These are phyloP conservation scores for Micromys minutus DNA, from an alignment of 2,113 vertebrate species.

Conservation along the genomic window DNA sequence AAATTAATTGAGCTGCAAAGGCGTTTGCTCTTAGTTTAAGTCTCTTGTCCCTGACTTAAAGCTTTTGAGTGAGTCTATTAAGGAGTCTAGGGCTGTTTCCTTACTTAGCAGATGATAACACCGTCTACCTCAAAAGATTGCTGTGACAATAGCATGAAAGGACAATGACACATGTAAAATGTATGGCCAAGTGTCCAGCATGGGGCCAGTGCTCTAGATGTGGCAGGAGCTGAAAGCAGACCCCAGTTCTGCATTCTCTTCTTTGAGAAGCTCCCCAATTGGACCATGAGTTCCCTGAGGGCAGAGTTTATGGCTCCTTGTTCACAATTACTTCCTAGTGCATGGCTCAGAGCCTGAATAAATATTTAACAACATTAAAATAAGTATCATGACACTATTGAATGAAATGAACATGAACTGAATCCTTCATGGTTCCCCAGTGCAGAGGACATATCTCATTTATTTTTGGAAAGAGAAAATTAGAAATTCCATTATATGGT, in stretches of 20 bases:
- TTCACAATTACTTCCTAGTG: neutral
- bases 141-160: neutral
- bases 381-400: neutral
- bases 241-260: neutral
- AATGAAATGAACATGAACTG: neutral
- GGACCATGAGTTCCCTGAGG: neutral
- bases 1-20: neutral
- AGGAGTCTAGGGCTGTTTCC: neutral
- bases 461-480: neutral
- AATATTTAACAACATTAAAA: constrained; percentile 8
- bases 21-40: neutral
- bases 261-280: neutral
- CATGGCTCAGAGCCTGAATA: neutral
- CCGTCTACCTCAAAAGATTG: neutral
- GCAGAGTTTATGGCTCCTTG: neutral
- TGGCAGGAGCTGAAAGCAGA: rapidly evolving
- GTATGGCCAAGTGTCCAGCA: rapidly evolving
- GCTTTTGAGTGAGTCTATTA: neutral
- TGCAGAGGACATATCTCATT: neutral
- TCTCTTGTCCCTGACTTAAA: neutral
- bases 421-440: neutral
- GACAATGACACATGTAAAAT: neutral
- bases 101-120: neutral
- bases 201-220: neutral
- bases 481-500: neutral